These are phyloP conservation scores for Bettongia penicillata DNA, from an alignment of 2,113 vertebrate genomes.

Conservation along the genomic window DNA sequence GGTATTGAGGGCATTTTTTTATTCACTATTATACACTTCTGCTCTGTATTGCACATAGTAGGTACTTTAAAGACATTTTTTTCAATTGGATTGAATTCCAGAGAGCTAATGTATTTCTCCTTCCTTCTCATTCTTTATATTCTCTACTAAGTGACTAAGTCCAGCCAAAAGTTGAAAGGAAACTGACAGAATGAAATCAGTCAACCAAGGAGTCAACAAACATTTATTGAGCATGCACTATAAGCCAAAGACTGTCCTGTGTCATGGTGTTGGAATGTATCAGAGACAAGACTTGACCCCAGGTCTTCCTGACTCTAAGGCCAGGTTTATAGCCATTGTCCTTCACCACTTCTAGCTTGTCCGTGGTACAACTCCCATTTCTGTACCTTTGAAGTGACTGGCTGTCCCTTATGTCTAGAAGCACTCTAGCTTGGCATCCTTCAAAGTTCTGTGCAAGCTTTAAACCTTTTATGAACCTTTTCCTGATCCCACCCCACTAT, in stretches of 20 bases:
- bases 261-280: too few relatives aligned
- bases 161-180: background rate
- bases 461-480: background rate
- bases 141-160: background rate
- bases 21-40: background rate
- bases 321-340: too few relatives aligned
- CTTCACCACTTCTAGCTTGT: too few relatives aligned
- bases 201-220: background rate
- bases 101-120: background rate
- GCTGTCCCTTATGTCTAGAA: background rate
- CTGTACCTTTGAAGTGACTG: background rate
- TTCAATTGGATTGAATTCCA: background rate
- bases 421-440: background rate
- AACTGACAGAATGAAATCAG: background rate
- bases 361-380: too few relatives aligned
- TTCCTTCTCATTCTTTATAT: background rate
- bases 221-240: too few relatives aligned
- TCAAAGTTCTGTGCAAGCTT: background rate
- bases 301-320: too few relatives aligned
- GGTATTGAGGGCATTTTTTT: background rate
- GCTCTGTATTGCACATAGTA: background rate
- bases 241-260: too few relatives aligned
- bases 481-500: background rate
- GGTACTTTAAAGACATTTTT: background rate
- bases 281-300: too few relatives aligned